Base-by-base conservation (phyloP, 2,113 vertebrate genomes). In the Fregata magnificens region DNA sequence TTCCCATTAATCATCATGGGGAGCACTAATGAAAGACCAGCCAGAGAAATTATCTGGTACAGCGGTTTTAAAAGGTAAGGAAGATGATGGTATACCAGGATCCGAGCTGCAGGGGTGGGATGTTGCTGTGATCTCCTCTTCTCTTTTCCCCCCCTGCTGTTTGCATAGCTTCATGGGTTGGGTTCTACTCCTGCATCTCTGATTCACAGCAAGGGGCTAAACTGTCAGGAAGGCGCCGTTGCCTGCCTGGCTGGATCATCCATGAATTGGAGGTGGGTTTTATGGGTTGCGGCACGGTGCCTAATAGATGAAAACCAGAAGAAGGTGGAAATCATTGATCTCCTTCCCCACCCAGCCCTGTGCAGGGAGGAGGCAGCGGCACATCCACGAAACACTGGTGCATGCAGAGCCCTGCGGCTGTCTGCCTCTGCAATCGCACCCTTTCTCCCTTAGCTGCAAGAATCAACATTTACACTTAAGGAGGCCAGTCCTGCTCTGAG, bases 171-270 rank as follows among this genome's bases (percentile, higher is more conserved):
- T 82, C 19, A 12, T 24, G 40, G 19, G 24, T 40, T 44, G 61
- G 40, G 19, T 31, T 73, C 61, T 92, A 36, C 29, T 55, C 11
- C 45, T 34, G 9, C 38, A 24, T 42, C 49, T 63, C 61, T 26
- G 49, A 36, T 47, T 20, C 18, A 19, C 22, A 53, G 20, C 26
- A 31, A 81, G 38, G 50, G 40, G 22, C 31, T 76, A 40, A 36
- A 20, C 24, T 13, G 20, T 28, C 2, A 1, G 69, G 11, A 38
- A 70, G 36, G 49, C 0, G 0, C 21, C 0, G 6, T n/a, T 78
- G 7, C 50, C 34, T 52, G 50, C 44, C 44, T 29, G 16, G 2
- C 38, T 29, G 77, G 47, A 19, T 38, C 22, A 16, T 31, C 25
- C 0, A 0, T 5, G 34, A 34, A 2, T 22, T 24, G 26, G 25